These are phyloP conservation scores for Haplochromis burtoni DNA, from an alignment of 2,113 vertebrate species.

Conservation along the genomic window DNA sequence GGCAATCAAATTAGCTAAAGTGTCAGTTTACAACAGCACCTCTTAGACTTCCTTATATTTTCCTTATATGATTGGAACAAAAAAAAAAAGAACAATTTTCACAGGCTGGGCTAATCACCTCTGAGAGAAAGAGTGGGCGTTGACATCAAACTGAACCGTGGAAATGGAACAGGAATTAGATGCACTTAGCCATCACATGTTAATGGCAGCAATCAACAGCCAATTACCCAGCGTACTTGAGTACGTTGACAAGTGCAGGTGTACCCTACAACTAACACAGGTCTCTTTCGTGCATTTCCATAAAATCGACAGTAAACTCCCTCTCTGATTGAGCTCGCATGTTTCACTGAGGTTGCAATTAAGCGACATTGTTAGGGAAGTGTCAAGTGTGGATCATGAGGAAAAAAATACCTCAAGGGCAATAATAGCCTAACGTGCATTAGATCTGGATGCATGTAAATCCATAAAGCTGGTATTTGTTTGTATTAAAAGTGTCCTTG, in stretches of 20 bases:
- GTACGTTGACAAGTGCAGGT: constrained; percentile 71
- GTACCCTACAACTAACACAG: constrained; percentile 53
- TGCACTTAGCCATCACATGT: constrained; percentile 71
- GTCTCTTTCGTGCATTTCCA: constrained; percentile 56
- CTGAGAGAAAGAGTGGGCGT: constrained; percentile 59
- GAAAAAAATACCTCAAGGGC: constrained; percentile 19
- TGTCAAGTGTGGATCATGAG: constrained; percentile 20
- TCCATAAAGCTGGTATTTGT: constrained; percentile 31
- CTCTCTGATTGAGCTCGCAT: constrained; percentile 33
- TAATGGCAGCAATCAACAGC: constrained; percentile 73
- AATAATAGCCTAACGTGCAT: constrained; percentile 10
- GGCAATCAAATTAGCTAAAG: constrained; percentile 32
- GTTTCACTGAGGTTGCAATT: constrained; percentile 52
- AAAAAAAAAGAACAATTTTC: constrained; percentile 38
- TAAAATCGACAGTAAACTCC: constrained; percentile 58
- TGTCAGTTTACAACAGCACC: constrained; percentile 46
- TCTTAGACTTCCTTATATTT: constrained; percentile 43
- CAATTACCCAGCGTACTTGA: constrained; percentile 66
- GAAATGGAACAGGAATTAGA: constrained; percentile 72
- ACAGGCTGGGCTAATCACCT: constrained; percentile 59
- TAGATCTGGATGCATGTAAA: constrained; percentile 35
- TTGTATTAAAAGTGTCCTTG: constrained; percentile 10
- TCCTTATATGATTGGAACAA: constrained; percentile 53
- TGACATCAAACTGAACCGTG: constrained; percentile 63
- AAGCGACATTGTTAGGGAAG: constrained; percentile 48